Base-by-base conservation (phyloP, 2,113 vertebrate genomes). In the Piprites chloris region DNA sequence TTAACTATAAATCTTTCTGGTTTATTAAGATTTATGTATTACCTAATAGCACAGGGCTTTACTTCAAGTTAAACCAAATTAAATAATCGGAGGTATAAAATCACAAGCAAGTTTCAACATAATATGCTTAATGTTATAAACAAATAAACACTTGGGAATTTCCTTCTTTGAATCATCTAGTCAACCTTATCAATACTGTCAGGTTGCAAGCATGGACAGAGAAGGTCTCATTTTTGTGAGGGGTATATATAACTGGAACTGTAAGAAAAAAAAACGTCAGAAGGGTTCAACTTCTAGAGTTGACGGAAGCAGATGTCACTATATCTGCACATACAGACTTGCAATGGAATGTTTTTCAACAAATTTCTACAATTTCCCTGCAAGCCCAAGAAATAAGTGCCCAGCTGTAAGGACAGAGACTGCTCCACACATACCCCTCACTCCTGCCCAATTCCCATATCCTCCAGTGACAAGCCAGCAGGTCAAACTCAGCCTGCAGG, bases 391-490 rank as follows among this genome's bases (percentile, higher is more conserved):
- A 59, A 78, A 1, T n/a, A 71, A 55, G 6, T 2, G 17, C 9
- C 33, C 30, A 88, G 26, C 14, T 35, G 5, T 14, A 71, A 71
- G 47, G 20, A n/a, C 12, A 77, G 23, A 55, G 35, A 33, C 3
- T 65, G 32, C 21, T 42, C 3, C 12, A 24, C 27, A 47, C 2
- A 55, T 2, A 20, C 4, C 4, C 5, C 0, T 5, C 3, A 32
- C 12, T 63, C 22, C 27, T 42, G 63, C 9, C 14, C 42, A 53
- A 49, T 6, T 62, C 14, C 47, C 0, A 0, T 6, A 74, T 26
- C 32, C 24, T 50, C 16, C 59, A 84, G 26, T 10, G 22, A 81
- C 28, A 66, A 55, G 20, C 26, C 12, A 90, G 44, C 16, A 79
- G 19, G 16, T 49, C n/a, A 63, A 62, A 67, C 27, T 81, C 63